Evolutionary conservation across 2,797 vertebrate species (phyloP).

Genomic region (Danio kyathit): DNA sequence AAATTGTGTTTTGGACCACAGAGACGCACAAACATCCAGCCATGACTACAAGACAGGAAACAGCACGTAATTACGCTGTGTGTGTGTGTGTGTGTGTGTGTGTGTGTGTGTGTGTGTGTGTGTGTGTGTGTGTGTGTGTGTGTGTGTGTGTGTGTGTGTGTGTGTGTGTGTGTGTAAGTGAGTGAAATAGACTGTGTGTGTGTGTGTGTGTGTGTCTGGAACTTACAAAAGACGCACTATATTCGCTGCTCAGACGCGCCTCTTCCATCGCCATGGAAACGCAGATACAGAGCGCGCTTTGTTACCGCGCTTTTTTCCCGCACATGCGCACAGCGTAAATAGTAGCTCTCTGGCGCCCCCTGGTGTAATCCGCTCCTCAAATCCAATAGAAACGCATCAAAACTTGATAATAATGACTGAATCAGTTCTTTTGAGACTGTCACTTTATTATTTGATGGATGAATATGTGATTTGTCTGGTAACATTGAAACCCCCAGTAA

Average conservation of each 20-base stretch:
- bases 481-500: no score
- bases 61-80: slow-evolving; percentile 46
- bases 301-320: slow-evolving; percentile 48
- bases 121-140: slow-evolving; percentile 34
- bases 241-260: slow-evolving; percentile 34
- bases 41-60: slow-evolving; percentile 60
- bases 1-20: slow-evolving; percentile 25
- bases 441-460: no score
- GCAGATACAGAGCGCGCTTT: slow-evolving; percentile 49
- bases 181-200: no score
- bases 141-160: no score
- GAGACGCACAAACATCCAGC: slow-evolving; percentile 50
- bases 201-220: neutral
- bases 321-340: neutral
- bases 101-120: slow-evolving; percentile 36
- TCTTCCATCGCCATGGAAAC: slow-evolving; percentile 50
- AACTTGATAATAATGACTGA: neutral
- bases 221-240: slow-evolving; percentile 58
- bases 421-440: no score
- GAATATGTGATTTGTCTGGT: no score
- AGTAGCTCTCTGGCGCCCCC: slow-evolving; percentile 46
- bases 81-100: slow-evolving; percentile 9
- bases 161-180: no score
- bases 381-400: slow-evolving; percentile 3
- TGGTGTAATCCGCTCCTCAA: slow-evolving; percentile 41